Conservation (phyloP, 2,797 vertebrate species). For the Valencia hispanica region DNA sequence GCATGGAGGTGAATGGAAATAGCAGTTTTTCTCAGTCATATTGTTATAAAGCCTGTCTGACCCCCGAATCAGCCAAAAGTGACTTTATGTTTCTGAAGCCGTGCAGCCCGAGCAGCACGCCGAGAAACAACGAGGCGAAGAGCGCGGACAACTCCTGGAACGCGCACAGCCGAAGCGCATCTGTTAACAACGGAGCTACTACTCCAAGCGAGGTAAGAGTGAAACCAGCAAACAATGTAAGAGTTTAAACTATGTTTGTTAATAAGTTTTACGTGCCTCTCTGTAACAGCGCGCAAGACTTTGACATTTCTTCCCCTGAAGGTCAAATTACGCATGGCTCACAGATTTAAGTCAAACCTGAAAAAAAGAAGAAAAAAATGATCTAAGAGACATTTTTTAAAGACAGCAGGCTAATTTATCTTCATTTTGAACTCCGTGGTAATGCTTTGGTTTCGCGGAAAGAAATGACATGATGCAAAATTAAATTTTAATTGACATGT, state of each 20-base stretch:
- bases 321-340: slow-evolving; percentile 60
- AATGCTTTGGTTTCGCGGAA: slow-evolving; percentile 43
- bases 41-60: slow-evolving; percentile 92
- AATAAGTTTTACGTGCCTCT: not conserved
- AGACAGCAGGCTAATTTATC: slow-evolving; percentile 20
- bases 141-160: slow-evolving; percentile 80
- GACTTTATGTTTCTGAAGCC: slow-evolving; percentile 96
- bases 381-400: slow-evolving; percentile 12
- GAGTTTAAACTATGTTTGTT: not conserved
- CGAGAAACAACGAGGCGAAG: slow-evolving; percentile 87
- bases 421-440: slow-evolving; percentile 26
- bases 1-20: slow-evolving; percentile 81
- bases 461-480: slow-evolving; percentile 46
- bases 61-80: slow-evolving; percentile 91
- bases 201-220: slow-evolving; percentile 86
- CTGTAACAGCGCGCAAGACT: slow-evolving; percentile 2
- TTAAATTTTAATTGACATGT: slow-evolving; percentile 62
- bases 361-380: slow-evolving; percentile 11
- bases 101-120: slow-evolving; percentile 82
- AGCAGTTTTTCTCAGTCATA: slow-evolving; percentile 85
- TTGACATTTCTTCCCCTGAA: slow-evolving; percentile 64
- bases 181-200: slow-evolving; percentile 80
- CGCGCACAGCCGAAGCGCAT: slow-evolving; percentile 73
- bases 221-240: slow-evolving; percentile 1
- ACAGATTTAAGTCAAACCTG: slow-evolving; percentile 36